Evolutionary conservation across 1,140 invertebrate genomes (phyloP).

Genomic region (Myzus persicae): DNA sequence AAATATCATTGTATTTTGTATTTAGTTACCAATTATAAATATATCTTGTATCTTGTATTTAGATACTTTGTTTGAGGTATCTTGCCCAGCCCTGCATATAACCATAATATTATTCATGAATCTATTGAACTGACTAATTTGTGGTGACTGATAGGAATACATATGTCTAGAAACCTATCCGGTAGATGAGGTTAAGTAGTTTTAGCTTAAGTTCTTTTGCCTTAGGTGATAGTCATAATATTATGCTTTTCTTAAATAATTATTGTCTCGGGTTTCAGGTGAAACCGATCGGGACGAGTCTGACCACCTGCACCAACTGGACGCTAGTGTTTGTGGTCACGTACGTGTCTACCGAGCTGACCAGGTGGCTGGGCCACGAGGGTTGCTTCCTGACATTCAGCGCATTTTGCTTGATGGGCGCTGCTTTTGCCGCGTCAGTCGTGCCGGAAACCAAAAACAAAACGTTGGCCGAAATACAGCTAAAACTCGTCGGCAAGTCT

Average conservation of each 20-base stretch:
- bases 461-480: slow-evolving; percentile 66
- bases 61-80: no score
- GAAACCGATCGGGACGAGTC: slow-evolving; percentile 28
- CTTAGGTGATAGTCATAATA: background rate
- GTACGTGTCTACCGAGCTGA: slow-evolving; percentile 74
- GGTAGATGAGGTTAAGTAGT: background rate
- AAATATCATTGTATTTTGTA: no score
- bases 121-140: background rate
- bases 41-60: no score
- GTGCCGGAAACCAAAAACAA: slow-evolving; percentile 85
- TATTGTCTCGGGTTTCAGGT: background rate
- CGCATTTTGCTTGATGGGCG: slow-evolving; percentile 71
- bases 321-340: slow-evolving; percentile 79
- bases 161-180: background rate
- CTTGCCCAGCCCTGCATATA: no score
- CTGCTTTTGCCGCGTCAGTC: slow-evolving; percentile 69
- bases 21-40: no score
- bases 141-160: background rate
- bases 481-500: background rate
- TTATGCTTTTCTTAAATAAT: background rate
- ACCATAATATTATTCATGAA: background rate
- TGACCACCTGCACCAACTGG: slow-evolving; percentile 27
- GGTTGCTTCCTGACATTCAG: slow-evolving; percentile 83
- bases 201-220: no score
- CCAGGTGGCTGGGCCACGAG: slow-evolving; percentile 70